Evolutionary conservation across 2,113 vertebrate species (phyloP), one percentile per base, ranked within the genome.

Genomic region (Esox niger): DNA sequence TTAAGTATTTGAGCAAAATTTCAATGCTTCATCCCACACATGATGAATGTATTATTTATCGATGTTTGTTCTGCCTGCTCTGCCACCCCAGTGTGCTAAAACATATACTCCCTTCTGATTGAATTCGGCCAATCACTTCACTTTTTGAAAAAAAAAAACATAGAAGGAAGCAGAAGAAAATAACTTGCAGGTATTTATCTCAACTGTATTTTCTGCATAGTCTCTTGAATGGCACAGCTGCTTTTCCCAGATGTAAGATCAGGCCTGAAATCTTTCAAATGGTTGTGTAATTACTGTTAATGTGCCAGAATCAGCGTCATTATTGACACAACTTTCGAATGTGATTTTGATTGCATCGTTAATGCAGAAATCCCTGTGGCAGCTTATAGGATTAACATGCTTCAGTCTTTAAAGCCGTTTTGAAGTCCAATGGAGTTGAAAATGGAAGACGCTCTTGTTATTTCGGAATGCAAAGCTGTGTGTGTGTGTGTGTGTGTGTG

Each of bases 331-430:
- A 77, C 79, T 82, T 78, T 82, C 76, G 74, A 82, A 75, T 82
- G 80, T 68, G 81, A 79, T 78, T 85, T 83, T 89, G 86, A 89
- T 86, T 80, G 77, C 78, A 81, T 85, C 78, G 61, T 71, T 84
- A 81, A 82, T 80, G 76, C 84, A 75, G 73, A 83, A 89, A 87
- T 86, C 86, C 84, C 79, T 2, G 26, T 73, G 75, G 87, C 79
- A 85, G 83, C 69, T 88, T 84, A 86, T 62, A 62, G 78, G 82
- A 87, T 90, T 89, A 88, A 66, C 65, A 47, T 68, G 81, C 76
- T 70, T 86, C 74, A 69, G 74, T 77, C 74, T 80, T 78, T 79
- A 88, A 86, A 88, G 79, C 82, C 68, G 55, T 75, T 82, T 76
- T 70, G 79, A 82, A 84, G 80, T 72, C 69, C 69, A 74, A 66